Percentiles rank a stretch among this genome's conserved stretches.
These are phyloP conservation scores for Xyliphius kryptos DNA, from an alignment of 2,113 vertebrate species.

Conservation along the genomic window DNA sequence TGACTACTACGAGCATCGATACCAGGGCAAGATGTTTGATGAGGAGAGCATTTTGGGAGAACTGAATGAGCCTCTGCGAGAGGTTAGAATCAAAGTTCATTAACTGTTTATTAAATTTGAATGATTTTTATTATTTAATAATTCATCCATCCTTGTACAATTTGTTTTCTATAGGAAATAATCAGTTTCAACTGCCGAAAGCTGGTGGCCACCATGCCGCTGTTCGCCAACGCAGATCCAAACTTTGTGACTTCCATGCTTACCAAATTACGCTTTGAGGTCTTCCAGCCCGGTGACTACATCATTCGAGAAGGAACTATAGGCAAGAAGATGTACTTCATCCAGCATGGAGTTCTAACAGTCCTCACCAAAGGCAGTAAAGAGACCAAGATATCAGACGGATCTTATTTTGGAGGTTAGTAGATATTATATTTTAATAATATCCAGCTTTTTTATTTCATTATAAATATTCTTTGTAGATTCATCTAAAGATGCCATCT, in stretches of 20 bases:
- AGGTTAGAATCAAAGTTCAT: conserved; percentile 65
- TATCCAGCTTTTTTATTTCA: no score
- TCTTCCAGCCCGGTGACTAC: no score
- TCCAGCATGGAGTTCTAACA: conserved; percentile 92
- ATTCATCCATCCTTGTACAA: neutral
- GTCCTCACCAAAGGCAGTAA: conserved; percentile 92
- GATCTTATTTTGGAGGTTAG: conserved; percentile 96
- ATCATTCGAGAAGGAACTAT: no score
- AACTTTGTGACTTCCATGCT: conserved; percentile 88
- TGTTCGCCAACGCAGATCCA: no score
- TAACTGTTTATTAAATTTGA: neutral
- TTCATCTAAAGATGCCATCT: no score
- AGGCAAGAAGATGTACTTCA: conserved; percentile 90
- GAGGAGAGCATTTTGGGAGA: conserved; percentile 97
- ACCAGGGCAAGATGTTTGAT: conserved; percentile 65
- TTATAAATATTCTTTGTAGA: no score
- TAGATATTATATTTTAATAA: neutral
- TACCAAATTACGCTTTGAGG: conserved; percentile 88
- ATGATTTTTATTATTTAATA: neutral
- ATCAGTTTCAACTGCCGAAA: conserved; percentile 98
- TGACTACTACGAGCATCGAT: no score
- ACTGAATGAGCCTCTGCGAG: conserved; percentile 87
- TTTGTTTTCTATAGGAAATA: conserved; percentile 75
- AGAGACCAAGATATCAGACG: conserved; percentile 91
- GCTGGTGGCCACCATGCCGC: conserved; percentile 74